Conservation (phyloP, 2,113 vertebrate species). For the Zosterops borbonicus region DNA sequence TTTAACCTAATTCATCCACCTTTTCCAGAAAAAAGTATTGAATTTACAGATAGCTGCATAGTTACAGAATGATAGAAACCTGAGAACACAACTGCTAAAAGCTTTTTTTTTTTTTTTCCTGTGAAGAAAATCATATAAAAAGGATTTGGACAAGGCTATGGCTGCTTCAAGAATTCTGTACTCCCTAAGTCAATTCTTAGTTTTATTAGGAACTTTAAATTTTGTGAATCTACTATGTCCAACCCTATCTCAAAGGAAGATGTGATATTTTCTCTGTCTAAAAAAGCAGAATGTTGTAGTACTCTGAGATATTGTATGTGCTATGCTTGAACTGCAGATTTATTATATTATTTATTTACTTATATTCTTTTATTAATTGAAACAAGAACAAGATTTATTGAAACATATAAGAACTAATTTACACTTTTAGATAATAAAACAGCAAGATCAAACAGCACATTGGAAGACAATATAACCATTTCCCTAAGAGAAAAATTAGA, state of each 20-base stretch:
- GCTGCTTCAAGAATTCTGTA: neutral
- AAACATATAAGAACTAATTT: neutral
- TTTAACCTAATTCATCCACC: neutral
- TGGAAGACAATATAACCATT: neutral
- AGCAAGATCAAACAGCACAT: neutral
- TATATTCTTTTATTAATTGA: neutral
- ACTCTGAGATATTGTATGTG: neutral
- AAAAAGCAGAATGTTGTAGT: neutral
- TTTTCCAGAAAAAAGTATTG: neutral
- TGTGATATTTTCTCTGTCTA: neutral
- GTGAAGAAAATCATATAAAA: neutral
- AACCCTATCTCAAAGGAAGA: neutral
- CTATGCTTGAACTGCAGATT: neutral
- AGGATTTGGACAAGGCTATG: neutral
- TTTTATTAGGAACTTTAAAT: neutral
- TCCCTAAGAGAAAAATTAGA: neutral
- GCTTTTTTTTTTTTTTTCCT: neutral
- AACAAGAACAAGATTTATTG: neutral
- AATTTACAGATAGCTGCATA: neutral
- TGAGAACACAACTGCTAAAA: neutral
- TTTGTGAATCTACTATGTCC: neutral
- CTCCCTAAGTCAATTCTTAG: neutral
- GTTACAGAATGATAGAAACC: neutral
- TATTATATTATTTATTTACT: neutral
- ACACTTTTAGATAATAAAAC: neutral